Conservation (phyloP, 1,140 invertebrate species). For the Drosophila cardini region DNA sequence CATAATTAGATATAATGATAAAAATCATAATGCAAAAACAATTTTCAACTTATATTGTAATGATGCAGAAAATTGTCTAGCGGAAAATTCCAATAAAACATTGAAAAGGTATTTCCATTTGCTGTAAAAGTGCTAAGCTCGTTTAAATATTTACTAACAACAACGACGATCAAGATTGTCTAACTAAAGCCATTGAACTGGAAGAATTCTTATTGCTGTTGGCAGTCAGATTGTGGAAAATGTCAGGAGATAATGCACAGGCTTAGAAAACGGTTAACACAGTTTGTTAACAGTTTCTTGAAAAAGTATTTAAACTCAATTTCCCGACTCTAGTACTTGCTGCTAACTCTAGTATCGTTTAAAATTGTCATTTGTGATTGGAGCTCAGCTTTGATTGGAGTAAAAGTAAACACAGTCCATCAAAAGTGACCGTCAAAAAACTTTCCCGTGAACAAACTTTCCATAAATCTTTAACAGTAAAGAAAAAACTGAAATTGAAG, state of each 20-base stretch:
- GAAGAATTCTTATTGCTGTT: not conserved
- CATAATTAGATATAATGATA: conserved; percentile 75
- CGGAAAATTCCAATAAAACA: conserved; percentile 29
- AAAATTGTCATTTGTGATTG: conserved; percentile 3
- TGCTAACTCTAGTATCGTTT: not conserved
- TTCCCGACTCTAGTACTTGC: too few relatives aligned
- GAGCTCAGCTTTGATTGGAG: conserved; percentile 15
- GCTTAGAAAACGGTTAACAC: not conserved
- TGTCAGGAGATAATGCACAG: not conserved
- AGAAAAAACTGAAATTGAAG: not conserved
- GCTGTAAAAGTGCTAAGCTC: conserved; percentile 10
- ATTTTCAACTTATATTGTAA: conserved; percentile 50
- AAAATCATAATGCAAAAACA: conserved; percentile 70
- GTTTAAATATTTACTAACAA: conserved; percentile 46
- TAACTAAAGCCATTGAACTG: conserved; percentile 37
- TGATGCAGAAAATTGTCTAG: conserved; percentile 64
- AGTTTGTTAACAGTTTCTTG: too few relatives aligned
- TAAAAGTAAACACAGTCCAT: conserved; percentile 35
- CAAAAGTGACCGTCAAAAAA: conserved; percentile 34
- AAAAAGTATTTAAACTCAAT: too few relatives aligned
- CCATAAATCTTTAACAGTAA: conserved; percentile 20
- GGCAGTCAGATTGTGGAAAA: not conserved
- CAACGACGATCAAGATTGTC: conserved; percentile 7
- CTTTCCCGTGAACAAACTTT: conserved; percentile 37
- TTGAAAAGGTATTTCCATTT: not conserved